Base-by-base conservation (phyloP, 1,140 invertebrate genomes). In the Nephila pilipes region DNA sequence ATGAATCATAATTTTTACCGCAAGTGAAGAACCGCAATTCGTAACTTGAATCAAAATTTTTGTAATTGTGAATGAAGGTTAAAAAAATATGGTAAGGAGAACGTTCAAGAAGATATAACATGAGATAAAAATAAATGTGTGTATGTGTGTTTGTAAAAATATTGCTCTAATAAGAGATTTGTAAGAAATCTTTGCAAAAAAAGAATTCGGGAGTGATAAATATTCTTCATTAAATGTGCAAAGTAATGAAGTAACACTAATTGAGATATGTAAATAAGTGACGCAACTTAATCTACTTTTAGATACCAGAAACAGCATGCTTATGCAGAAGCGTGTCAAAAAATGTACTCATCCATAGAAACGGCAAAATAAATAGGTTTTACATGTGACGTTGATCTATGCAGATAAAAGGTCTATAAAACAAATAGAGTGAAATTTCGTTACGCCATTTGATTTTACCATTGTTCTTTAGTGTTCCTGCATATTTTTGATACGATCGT, bases 261-360 rank as follows among this genome's bases (percentile, higher is more conserved):
- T 75, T 75, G 69, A 75, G 69, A 75, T 29, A 75, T 18, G 18
- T 1, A 75, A 75, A 75, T 32, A 75, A 29, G 69, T 75, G 69
- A 22, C 69, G 29, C 69, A 75, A 75, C 16, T 75, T 75, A 75
- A 75, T 75, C 69, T 75, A 75, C 69, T 75, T 75, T 75, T 75
- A 75, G 69, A 75, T 32, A 29, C 69, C 69, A 75, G 69, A 65
- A 65, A 65, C 63, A 65, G 25, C 25, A 65, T 65, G 29, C 32
- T 36, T 75, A 75, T 75, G 25, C 69, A 32, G 69, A 5, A 75
- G 25, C 69, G 69, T 75, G 32, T 75, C 69, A 75, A 75, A 75
- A 75, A 75, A 75, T 36, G 29, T 75, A 75, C 69, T 75, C 69
- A 75, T 75, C 69, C 69, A 75, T 75, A 29, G 69, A 75, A 75